Percentiles rank a stretch among this genome's conserved stretches.
phyloP scores from a whole-genome alignment of 2,888 invertebrate genomes.

The Hermaeophaga mercurialis region DNA sequence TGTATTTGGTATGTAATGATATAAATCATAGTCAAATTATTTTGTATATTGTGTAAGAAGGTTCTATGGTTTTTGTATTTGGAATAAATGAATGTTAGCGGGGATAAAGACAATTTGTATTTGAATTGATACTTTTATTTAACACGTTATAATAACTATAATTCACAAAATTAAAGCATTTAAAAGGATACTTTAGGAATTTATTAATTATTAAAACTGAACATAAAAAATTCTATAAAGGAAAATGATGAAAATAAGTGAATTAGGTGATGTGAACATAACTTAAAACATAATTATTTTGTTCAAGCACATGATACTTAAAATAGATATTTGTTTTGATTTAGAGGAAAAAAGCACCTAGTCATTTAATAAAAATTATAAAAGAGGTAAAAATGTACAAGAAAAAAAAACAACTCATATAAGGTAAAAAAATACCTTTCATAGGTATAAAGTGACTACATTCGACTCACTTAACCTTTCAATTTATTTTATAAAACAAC shows the following conservation, averaged over 20 bases:
- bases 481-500: too few relatives aligned
- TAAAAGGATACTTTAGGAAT: conserved; percentile 35
- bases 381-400: not conserved
- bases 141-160: conserved; percentile 44
- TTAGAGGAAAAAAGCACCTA: conserved; percentile 1
- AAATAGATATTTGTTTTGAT: conserved; percentile 13
- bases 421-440: not conserved
- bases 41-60: too few relatives aligned
- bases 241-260: conserved; percentile 32
- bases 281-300: not conserved
- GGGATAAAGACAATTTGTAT: too few relatives aligned
- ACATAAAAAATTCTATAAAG: conserved; percentile 34
- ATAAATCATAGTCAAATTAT: too few relatives aligned
- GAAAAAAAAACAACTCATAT: not conserved
- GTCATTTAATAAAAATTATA: not conserved
- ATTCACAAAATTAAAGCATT: conserved; percentile 46
- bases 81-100: too few relatives aligned
- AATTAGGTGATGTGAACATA: conserved; percentile 28
- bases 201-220: conserved; percentile 33
- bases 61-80: too few relatives aligned
- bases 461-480: too few relatives aligned
- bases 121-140: conserved; percentile 38
- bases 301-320: conserved; percentile 12
- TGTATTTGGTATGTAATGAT: not conserved
- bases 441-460: not conserved